A percentile compares a stretch with the other conserved stretches of the same genome.
phyloP scores from a whole-genome alignment of 2,797 vertebrate genomes.

The Gymnothorax reevesii region DNA sequence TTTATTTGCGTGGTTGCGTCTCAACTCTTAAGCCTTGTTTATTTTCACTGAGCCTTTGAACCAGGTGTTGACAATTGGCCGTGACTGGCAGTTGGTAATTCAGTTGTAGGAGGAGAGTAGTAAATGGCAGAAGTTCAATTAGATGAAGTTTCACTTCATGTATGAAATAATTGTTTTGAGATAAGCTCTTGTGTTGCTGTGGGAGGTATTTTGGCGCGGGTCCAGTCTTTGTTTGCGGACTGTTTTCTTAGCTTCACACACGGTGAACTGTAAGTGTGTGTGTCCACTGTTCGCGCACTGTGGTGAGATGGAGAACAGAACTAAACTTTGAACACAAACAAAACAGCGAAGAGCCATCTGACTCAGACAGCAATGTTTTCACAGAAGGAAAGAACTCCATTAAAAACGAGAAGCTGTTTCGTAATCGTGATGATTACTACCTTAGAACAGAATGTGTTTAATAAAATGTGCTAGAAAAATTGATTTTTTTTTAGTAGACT shows the following conservation, averaged over 20 bases:
- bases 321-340: neutral
- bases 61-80: too few species aligned
- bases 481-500: neutral
- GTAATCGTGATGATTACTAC: neutral
- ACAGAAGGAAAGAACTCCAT: neutral
- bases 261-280: neutral
- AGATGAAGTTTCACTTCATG: neutral
- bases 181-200: neutral
- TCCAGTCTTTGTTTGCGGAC: neutral
- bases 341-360: neutral
- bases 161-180: neutral
- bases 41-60: neutral
- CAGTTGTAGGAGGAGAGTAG: too few species aligned
- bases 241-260: neutral
- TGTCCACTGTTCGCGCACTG: neutral
- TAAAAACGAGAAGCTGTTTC: neutral
- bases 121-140: neutral
- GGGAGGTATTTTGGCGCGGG: neutral
- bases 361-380: neutral
- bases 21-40: neutral
- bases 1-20: too few species aligned
- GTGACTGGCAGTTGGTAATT: too few species aligned
- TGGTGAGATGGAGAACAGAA: neutral
- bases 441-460: neutral
- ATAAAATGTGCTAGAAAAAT: neutral